Evolutionary conservation across 1,140 invertebrate genomes (phyloP), one percentile per base, ranked within the genome.

Genomic region (Cydia amplana): DNA sequence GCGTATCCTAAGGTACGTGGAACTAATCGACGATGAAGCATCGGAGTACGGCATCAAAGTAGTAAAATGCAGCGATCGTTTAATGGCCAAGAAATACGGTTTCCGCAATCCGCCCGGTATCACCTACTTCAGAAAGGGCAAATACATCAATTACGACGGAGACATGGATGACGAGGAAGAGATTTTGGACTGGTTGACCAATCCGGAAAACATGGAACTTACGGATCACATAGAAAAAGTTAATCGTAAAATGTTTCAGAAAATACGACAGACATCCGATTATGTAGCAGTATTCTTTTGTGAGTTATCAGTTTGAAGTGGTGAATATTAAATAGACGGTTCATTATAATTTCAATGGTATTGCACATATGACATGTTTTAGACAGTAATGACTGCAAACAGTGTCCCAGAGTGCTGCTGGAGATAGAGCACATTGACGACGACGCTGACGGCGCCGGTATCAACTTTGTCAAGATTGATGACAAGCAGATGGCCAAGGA

Each of bases 271-370:
- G 87, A 96, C 96, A 25, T 97, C 97, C 0, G 97, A 98, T 86
- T 98, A 98, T 86, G 95, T 98, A n/a, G 97, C 97, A 6, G 97
- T 98, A 55, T 97, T 98, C 92, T 98, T 99, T 94, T 98, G 98
- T 98, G 94, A 97, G 97, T 95, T 79, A 76, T 79, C 77, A 73
- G 74, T 82, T 74, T 78, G 77, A 78, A 32, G 67, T 70, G n/a
- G 9, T 55, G 14, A 70, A 9, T 16, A 18, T 75, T 36, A 32
- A 28, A 75, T 60, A 32, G 20, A 74, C 7, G 51, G 20, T 74
- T 55, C 72, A 79, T 79, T 78, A 73, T 75, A 83, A 84, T 84
- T 85, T 79, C 82, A 83, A 84, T 85, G 83, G 79, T 87, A 91
- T 91, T 90, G 82, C 88, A 93, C 88, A 89, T 88, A 83, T 88